Conservation (phyloP, 2,888 invertebrate genomes). For the Xylota segnis region DNA sequence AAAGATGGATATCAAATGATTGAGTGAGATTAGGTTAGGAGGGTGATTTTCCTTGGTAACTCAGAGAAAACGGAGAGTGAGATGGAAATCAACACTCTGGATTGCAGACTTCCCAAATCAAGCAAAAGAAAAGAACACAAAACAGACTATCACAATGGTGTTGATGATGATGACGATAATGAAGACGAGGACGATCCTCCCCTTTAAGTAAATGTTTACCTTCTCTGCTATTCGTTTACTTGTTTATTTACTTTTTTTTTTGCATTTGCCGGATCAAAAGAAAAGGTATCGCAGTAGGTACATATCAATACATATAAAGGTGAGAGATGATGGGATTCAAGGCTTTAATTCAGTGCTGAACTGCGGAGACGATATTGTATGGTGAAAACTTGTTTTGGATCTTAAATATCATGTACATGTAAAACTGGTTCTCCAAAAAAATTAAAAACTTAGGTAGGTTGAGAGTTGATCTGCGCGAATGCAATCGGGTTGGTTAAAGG, state of each 20-base stretch:
- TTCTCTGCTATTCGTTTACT: slow-evolving; percentile 12
- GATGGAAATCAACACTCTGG: not conserved
- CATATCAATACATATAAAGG: slow-evolving; percentile 23
- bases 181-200: slow-evolving; percentile 42
- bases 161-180: slow-evolving; percentile 21
- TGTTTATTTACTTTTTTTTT: slow-evolving; percentile 14
- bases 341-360: slow-evolving; percentile 37
- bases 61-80: slow-evolving; percentile 20
- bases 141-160: slow-evolving; percentile 14
- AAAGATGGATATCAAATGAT: slow-evolving; percentile 42
- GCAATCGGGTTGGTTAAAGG: slow-evolving; percentile 43
- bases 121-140: slow-evolving; percentile 6
- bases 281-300: not conserved
- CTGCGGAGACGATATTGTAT: slow-evolving; percentile 36
- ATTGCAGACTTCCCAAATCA: slow-evolving; percentile 7
- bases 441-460: slow-evolving; percentile 25
- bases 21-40: slow-evolving; percentile 65
- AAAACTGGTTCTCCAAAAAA: slow-evolving; percentile 67
- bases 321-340: slow-evolving; percentile 53
- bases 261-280: slow-evolving; percentile 19
- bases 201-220: slow-evolving; percentile 49
- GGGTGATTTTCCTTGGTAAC: slow-evolving; percentile 35
- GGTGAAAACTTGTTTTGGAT: slow-evolving; percentile 64
- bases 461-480: slow-evolving; percentile 46
- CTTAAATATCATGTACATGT: slow-evolving; percentile 37